Evolutionary conservation across 2,113 vertebrate species (phyloP), one percentile per base, ranked within the genome.

Genomic region (Spermophilus dauricus): DNA sequence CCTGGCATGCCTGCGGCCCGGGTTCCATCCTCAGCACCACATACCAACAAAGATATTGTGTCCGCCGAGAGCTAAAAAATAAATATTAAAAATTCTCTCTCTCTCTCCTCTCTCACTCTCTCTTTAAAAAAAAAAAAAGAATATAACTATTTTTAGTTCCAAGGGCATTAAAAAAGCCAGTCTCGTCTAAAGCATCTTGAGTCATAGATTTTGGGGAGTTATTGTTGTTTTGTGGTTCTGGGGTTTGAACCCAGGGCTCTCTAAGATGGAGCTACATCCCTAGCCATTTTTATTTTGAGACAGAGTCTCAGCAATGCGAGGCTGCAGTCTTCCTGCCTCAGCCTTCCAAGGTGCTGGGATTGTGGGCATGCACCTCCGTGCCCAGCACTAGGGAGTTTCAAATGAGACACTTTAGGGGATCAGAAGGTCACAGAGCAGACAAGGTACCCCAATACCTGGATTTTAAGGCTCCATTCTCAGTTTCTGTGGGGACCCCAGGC

Each of bases 361-460:
- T 69, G 34, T 2, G 20, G 58, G 58, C 58, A 61, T 61, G 58
- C 58, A 61, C 58, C 58, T 8, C 58, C 8, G 2, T 61, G 58
- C 58, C 58, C 22, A 61, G 22, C 22, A 61, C 58, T 61, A 61
- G 20, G 24, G 22, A 18, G 28, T 65, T 56, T 89, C 51, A 78
- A 51, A 56, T 32, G 76, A 65, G 26, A 70, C 28, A 24, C 61
- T 37, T 45, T 73, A 69, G 1, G n/a, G 39, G 10, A 24, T 48
- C 65, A 53, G 45, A 89, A 91, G 48, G 28, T 48, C 78, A 78
- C 3, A 9, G 26, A 61, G 14, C 48, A 28, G 16, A 42, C 45
- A 32, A 17, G 22, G 39, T 1, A 63, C 81, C 0, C n/a, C 1
- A 84, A 95, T 95, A 99, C 99, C 99, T 98, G 95, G 98, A 98